Conservation (phyloP, 2,113 vertebrate species). For the Alces alces region DNA sequence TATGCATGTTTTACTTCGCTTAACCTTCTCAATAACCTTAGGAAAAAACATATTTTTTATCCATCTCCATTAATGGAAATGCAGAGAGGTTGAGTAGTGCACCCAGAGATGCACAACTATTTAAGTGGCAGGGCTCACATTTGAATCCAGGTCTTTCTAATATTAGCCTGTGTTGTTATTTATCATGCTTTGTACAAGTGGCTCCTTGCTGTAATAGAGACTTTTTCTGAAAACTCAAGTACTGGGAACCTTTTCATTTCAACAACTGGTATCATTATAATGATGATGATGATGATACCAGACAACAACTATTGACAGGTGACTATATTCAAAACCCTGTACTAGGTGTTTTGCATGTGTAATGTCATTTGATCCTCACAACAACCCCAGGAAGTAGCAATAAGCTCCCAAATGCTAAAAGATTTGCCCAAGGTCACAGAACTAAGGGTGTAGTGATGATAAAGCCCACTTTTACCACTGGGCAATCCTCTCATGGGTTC, state of each 20-base stretch:
- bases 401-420: background rate
- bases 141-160: background rate
- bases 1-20: background rate
- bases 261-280: background rate
- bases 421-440: background rate
- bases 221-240: conserved; percentile 21
- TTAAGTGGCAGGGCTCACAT: background rate
- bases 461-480: background rate
- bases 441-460: background rate
- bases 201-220: background rate
- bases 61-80: background rate
- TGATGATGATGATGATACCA: background rate
- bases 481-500: background rate
- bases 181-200: background rate
- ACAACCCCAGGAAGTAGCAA: background rate
- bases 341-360: background rate
- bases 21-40: background rate
- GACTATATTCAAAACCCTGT: background rate
- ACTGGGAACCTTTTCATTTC: background rate
- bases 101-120: background rate
- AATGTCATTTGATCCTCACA: background rate
- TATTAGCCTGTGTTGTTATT: background rate
- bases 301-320: background rate
- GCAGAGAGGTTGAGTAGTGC: background rate
- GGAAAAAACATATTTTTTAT: background rate